Percentiles rank a stretch among this genome's conserved stretches.
Conservation (phyloP, 2,888 invertebrate genomes). For the Globia sparganii region DNA sequence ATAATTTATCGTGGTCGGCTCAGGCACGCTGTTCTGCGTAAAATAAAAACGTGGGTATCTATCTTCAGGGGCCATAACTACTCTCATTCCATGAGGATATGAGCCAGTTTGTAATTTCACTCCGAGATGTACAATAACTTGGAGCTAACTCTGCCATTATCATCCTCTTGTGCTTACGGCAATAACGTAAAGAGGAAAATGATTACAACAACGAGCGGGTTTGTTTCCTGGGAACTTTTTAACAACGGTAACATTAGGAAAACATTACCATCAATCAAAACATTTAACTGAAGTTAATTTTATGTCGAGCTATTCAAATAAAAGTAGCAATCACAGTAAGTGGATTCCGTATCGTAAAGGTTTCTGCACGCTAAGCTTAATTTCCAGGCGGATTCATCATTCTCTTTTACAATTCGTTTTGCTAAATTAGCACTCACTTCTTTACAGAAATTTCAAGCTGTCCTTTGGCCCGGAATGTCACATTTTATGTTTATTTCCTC, state of each 20-base stretch:
- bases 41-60: constrained; percentile 80
- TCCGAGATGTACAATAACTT: constrained; percentile 50
- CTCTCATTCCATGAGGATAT: constrained; percentile 57
- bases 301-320: constrained; percentile 37
- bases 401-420: constrained; percentile 74
- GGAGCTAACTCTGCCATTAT: constrained; percentile 60
- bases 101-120: constrained; percentile 57
- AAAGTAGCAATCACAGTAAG: constrained; percentile 58
- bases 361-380: constrained; percentile 59
- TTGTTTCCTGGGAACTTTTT: constrained; percentile 36
- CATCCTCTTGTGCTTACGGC: constrained; percentile 36
- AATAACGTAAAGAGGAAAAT: constrained; percentile 45
- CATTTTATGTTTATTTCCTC: constrained; percentile 72
- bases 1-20: constrained; percentile 88
- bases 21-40: constrained; percentile 77
- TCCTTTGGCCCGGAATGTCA: constrained; percentile 66
- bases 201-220: constrained; percentile 43
- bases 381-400: constrained; percentile 65
- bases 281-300: constrained; percentile 44
- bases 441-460: constrained; percentile 67
- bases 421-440: constrained; percentile 77
- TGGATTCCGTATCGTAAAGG: constrained; percentile 58
- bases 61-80: constrained; percentile 69
- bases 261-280: constrained; percentile 53
- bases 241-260: constrained; percentile 33